Evolutionary conservation across 2,888 invertebrate genomes (phyloP).

Genomic region (Cantharis rufa): DNA sequence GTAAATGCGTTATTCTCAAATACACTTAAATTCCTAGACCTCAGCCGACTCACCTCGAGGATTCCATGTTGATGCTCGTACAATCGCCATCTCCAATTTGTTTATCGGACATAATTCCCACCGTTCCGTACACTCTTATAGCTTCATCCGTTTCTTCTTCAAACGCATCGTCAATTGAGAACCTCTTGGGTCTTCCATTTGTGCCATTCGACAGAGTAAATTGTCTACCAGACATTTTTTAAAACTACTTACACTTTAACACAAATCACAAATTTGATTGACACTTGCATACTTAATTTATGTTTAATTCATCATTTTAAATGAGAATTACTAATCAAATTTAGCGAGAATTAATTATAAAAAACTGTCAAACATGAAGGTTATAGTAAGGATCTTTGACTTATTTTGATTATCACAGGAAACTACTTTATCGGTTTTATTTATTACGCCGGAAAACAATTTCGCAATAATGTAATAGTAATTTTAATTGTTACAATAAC

Average conservation of each 20-base stretch:
- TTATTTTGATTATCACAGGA: background rate
- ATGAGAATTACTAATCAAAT: background rate
- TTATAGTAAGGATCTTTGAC: background rate
- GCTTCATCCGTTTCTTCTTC: slow-evolving; percentile 85
- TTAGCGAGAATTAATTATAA: background rate
- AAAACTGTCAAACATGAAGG: background rate
- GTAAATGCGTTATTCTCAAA: background rate
- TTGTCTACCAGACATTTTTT: slow-evolving; percentile 33
- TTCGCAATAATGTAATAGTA: background rate
- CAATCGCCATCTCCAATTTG: slow-evolving; percentile 61
- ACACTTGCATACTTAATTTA: background rate
- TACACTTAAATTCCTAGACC: background rate
- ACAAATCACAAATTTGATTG: background rate
- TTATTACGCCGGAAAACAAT: background rate
- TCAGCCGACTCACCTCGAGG: slow-evolving; percentile 42
- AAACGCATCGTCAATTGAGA: slow-evolving; percentile 84
- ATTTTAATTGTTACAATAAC: background rate
- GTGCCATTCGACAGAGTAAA: slow-evolving; percentile 38
- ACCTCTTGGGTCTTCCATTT: slow-evolving; percentile 63
- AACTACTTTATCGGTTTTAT: background rate
- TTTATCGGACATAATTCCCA: slow-evolving; percentile 62
- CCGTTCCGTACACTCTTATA: slow-evolving; percentile 78
- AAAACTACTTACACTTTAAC: background rate
- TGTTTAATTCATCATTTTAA: background rate
- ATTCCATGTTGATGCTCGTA: slow-evolving; percentile 49